Conservation (phyloP, 92 coral and sea anemone genomes). For the Porites cylindrica region DNA sequence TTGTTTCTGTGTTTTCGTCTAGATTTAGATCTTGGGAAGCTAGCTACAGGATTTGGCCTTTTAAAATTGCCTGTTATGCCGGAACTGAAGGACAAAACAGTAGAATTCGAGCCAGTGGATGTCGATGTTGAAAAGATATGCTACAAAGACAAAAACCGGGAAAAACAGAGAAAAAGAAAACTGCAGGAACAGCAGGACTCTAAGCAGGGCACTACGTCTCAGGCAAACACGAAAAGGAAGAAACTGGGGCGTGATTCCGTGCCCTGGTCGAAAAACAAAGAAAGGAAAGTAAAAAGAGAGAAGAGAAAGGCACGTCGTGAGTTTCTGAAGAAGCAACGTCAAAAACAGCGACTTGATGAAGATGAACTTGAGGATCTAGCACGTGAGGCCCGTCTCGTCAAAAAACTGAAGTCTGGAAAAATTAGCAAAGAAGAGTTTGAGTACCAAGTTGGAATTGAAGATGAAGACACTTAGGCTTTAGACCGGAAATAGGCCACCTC, state of each 20-base stretch:
- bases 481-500: not conserved
- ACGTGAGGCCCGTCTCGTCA: constrained; percentile 82
- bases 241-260: constrained; percentile 50
- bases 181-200: constrained; percentile 56
- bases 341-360: constrained; percentile 70
- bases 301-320: constrained; percentile 80
- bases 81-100: constrained; percentile 84
- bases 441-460: constrained; percentile 38
- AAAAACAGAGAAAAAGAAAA: constrained; percentile 81
- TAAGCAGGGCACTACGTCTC: not conserved
- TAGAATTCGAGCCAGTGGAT: constrained; percentile 74
- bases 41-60: constrained; percentile 94
- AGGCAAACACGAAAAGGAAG: constrained; percentile 43
- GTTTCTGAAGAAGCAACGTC: constrained; percentile 63
- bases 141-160: constrained; percentile 86
- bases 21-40: constrained; percentile 94
- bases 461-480: not conserved
- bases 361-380: constrained; percentile 91
- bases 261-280: constrained; percentile 91
- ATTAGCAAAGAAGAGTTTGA: constrained; percentile 83
- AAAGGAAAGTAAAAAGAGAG: constrained; percentile 78
- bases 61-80: constrained; percentile 92
- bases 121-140: constrained; percentile 74
- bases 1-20: not conserved
- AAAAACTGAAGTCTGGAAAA: constrained; percentile 93